Evolutionary conservation across 30 jellyfish, hydroid and myxozoan genomes (phyloP).

Genomic region (Chironex yamaguchii): DNA sequence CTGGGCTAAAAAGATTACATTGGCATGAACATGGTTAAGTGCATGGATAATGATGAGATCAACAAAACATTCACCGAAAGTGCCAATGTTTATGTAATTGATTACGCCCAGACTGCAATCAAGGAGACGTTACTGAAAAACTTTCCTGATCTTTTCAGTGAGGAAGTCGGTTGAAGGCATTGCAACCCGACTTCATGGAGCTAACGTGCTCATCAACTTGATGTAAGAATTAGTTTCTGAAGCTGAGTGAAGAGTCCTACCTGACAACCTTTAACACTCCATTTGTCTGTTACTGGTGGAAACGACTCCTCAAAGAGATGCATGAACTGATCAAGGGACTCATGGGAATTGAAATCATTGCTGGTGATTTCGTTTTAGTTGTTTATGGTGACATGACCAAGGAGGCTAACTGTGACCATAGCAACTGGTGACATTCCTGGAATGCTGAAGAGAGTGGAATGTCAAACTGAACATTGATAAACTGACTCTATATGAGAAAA

Average conservation of each 20-base stretch:
- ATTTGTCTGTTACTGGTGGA: constrained; percentile 61
- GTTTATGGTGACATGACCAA: constrained; percentile 20
- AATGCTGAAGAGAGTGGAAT: constrained; percentile 19
- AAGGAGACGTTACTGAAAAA: constrained; percentile 16
- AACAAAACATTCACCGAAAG: constrained; percentile 13
- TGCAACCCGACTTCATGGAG: constrained; percentile 75
- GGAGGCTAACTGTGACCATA: constrained; percentile 25
- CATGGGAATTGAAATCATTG: constrained; percentile 13
- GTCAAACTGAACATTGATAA: constrained; percentile 21
- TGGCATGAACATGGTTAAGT: constrained; percentile 25
- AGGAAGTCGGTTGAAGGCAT: constrained; percentile 39
- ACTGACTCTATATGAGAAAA: constrained; percentile 8
- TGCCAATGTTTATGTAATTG: constrained; percentile 15
- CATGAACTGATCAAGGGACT: constrained; percentile 16
- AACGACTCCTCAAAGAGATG: constrained; percentile 40
- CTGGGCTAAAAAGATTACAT: constrained; percentile 5
- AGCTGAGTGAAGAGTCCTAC: constrained; percentile 49
- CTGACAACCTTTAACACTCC: constrained; percentile 63
- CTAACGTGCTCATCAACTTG: constrained; percentile 58
- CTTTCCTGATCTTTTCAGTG: constrained; percentile 3
- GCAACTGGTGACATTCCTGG: constrained; percentile 9
- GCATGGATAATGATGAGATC: constrained; percentile 19
- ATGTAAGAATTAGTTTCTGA: constrained; percentile 53
- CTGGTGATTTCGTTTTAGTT: constrained; percentile 4
- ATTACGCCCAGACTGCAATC: constrained; percentile 4